Base-by-base conservation (phyloP, 2,113 vertebrate species). In the Stercorarius parasiticus region DNA sequence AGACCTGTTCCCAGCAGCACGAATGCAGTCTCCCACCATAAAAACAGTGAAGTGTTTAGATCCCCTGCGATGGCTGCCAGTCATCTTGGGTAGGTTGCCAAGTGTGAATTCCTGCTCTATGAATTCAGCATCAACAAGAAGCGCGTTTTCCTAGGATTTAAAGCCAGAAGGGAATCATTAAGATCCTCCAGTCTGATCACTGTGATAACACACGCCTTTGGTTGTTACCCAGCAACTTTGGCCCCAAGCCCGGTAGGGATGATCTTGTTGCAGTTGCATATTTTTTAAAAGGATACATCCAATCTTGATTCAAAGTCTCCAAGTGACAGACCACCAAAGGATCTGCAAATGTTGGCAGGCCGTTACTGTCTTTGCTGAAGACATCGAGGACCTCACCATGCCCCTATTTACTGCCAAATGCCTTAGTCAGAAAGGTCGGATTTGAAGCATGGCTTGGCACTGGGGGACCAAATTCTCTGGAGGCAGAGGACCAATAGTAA, bases 121-220 rank as follows among this genome's bases (percentile, higher is more conserved):
- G 71, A 86, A 58, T 88, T 89, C 71, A 65, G 32, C 43, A 55
- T 82, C 62, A 79, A 73, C 43, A 89, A 67, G 85, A 59, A 86
- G n/a, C 0, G 1, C 79, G 50, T 70, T 92, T 93, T 50, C 32
- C 13, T 26, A 65, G n/a, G 43, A 45, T 86, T 83, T 95, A 38
- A 79, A 61, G 32, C 13, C 82, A 86, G 50, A 70, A 66, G 50
- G 66, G 71, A 89, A 59, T 78, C 17, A 55, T 86, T 82, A 86
- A 65, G 43, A 43, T 69, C 38, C 49, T 65, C 59, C 69, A 30
- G 25, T 65, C 53, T 59, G 70, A 88, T 78, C 10, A 1, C 42
- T 78, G 38, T 21, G 76, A 91, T 91, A 91, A 64, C 65, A 59
- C 43, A 73, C 1, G 11, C 30, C 81, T 77, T 73, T 32, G 16